A percentile compares a stretch with the other conserved stretches of the same genome.
phyloP scores from a whole-genome alignment of 2,888 invertebrate genomes.

The Heliconius aoede region DNA sequence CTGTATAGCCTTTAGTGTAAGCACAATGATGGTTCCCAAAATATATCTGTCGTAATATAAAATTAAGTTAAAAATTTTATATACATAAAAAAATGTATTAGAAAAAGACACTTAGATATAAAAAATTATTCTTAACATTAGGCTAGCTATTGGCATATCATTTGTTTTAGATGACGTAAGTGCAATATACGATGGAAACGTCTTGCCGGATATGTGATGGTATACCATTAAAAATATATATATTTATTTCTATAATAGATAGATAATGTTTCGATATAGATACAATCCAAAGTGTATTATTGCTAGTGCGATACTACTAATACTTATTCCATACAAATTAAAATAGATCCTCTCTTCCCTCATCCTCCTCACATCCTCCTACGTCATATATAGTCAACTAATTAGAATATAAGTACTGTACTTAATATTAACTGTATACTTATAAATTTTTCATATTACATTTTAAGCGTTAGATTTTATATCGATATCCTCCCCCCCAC shows the following conservation, averaged over 20 bases:
- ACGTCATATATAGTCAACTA: slow-evolving; percentile 33
- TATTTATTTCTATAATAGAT: slow-evolving; percentile 38
- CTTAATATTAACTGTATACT: slow-evolving; percentile 40
- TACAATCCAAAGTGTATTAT: slow-evolving; percentile 62
- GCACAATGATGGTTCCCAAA: slow-evolving; percentile 8
- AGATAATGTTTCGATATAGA: slow-evolving; percentile 43
- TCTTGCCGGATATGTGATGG: slow-evolving; percentile 69
- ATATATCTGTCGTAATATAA: neutral
- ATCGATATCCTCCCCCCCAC: slow-evolving; percentile 34
- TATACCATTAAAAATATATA: slow-evolving; percentile 40
- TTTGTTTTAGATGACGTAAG: slow-evolving; percentile 60
- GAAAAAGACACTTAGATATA: slow-evolving; percentile 8
- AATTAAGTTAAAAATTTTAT: neutral
- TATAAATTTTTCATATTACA: slow-evolving; percentile 43
- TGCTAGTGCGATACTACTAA: slow-evolving; percentile 25
- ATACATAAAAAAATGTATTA: slow-evolving; percentile 8
- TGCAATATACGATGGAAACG: slow-evolving; percentile 68
- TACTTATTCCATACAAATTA: slow-evolving; percentile 20
- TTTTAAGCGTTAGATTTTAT: slow-evolving; percentile 45
- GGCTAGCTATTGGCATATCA: slow-evolving; percentile 72
- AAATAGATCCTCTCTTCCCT: neutral
- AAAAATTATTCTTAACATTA: slow-evolving; percentile 46
- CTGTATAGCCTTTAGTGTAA: neutral
- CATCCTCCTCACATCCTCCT: neutral
- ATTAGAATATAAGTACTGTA: slow-evolving; percentile 44